Evolutionary conservation across 2,797 vertebrate species (phyloP).

Genomic region (Martes flavigula): DNA sequence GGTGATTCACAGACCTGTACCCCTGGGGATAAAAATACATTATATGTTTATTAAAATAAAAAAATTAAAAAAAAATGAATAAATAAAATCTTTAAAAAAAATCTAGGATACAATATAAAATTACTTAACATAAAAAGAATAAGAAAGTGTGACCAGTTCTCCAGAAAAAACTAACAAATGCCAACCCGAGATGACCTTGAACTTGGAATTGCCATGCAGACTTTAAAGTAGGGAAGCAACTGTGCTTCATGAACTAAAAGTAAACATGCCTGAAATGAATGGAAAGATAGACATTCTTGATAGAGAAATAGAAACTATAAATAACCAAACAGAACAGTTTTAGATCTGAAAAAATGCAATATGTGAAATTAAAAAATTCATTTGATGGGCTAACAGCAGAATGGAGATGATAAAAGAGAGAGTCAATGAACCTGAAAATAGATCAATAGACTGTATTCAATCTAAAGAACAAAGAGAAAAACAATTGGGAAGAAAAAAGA

Average conservation of each 20-base stretch:
- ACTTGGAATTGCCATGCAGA: not conserved
- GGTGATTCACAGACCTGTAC: too few species aligned
- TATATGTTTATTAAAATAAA: too few species aligned
- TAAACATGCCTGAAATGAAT: not conserved
- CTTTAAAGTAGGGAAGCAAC: not conserved
- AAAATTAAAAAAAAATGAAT: too few species aligned
- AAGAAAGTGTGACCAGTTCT: not conserved
- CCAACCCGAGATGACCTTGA: not conserved
- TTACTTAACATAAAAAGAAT: not conserved
- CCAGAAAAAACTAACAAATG: not conserved
- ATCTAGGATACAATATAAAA: not conserved
- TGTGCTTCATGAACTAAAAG: not conserved
- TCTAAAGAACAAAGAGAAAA: not conserved
- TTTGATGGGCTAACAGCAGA: not conserved
- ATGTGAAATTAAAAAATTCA: not conserved
- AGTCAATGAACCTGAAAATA: not conserved
- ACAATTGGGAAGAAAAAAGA: not conserved
- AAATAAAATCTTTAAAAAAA: not conserved
- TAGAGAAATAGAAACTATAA: not conserved
- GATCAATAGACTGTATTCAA: not conserved
- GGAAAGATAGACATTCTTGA: not conserved
- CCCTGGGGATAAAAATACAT: too few species aligned
- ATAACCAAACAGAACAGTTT: not conserved
- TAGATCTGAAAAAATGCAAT: not conserved
- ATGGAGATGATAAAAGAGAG: not conserved